Base-by-base conservation (phyloP, 2,797 vertebrate genomes). In the Dipus sagitta region DNA sequence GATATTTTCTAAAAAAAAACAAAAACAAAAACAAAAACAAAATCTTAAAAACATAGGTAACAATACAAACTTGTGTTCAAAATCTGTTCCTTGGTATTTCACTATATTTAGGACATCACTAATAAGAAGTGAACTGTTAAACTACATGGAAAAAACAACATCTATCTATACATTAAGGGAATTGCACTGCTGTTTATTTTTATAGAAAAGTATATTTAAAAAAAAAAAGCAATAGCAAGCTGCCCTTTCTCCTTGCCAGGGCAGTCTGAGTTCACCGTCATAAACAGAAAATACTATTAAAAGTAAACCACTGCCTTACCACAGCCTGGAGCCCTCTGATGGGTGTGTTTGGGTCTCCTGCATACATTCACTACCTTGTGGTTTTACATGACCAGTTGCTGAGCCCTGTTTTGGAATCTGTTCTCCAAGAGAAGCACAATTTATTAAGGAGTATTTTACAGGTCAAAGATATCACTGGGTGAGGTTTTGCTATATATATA, bases 381-480 rank as follows among this genome's bases (percentile, higher is more conserved):
- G 1, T 65, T 42, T 88, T 83, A 60, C 3, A 18, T 17, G 65
- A 77, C 12, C 26, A 52, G 2, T 79, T 86, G 62, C 3, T 6
- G 14, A 86, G 47, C 11, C 28, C 11, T 72, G 14, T 67, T 24
- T 81, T 78, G 34, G 70, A 86, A 82, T 80, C 60, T 72, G 24
- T n/a, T 92, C 71, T 90, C 23, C 2, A 28, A 93, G 81, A 93
- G 77, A 95, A 90, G 64, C 74, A 83, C 64, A 93, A 42, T 4
- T 75, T 76, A 76, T 82, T 28, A 91, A 90, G 34, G 78, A 88
- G 54, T 71, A 88, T 11, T 42, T 86, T 70, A 21, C 24, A 90
- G 78, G 11, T 13, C 60, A 87, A 90, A 67, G 34, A 87, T 32
- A 80, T 52, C 65, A 65, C 15, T 26, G 10, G 20, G 42, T 23